Evolutionary conservation across 2,113 vertebrate genomes (phyloP).

Genomic region (Urocynchramus pylzowi): DNA sequence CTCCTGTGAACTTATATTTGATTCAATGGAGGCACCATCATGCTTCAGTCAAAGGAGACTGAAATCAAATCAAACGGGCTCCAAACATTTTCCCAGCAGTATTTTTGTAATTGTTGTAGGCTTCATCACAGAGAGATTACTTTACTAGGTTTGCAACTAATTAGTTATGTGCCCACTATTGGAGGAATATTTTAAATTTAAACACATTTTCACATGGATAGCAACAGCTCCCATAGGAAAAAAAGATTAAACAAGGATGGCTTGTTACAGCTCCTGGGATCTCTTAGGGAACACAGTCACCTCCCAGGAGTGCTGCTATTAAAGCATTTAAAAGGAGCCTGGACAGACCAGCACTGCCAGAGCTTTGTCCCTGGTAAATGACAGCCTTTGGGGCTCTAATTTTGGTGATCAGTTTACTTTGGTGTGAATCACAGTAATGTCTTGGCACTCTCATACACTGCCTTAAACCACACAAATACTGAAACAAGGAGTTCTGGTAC

Average conservation of each 20-base stretch:
- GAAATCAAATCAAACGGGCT: neutral
- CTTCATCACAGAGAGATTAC: neutral
- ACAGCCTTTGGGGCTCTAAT: neutral
- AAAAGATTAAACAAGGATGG: neutral
- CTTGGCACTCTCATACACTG: neutral
- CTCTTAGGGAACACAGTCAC: neutral
- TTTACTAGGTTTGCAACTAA: neutral
- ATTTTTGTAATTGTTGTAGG: neutral
- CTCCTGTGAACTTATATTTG: neutral
- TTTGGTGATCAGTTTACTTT: neutral
- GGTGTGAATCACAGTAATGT: neutral
- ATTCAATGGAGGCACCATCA: neutral
- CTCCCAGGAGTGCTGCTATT: neutral
- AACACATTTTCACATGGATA: neutral
- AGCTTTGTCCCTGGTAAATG: neutral
- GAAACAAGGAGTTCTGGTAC: neutral
- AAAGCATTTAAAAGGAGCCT: neutral
- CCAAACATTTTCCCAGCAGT: neutral
- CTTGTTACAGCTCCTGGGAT: neutral
- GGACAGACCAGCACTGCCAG: neutral
- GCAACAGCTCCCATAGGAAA: neutral
- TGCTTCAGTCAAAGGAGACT: neutral
- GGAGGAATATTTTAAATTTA: neutral
- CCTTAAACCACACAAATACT: slow-evolving; percentile 4
- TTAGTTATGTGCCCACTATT: neutral